Evolutionary conservation across 2,113 vertebrate species (phyloP).

Genomic region (Cygnus atratus): DNA sequence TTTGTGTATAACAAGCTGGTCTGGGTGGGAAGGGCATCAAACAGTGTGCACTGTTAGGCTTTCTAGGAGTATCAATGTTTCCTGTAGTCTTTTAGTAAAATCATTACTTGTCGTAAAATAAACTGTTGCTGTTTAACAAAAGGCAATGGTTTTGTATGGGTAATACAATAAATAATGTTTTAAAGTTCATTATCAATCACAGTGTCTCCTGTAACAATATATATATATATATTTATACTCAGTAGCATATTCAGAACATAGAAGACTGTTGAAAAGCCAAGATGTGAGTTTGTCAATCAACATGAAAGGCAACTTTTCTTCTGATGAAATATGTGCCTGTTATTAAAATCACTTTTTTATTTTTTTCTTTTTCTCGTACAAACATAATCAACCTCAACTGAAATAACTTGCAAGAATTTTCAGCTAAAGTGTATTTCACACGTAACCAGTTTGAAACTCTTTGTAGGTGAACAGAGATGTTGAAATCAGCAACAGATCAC

Average conservation of each 20-base stretch:
- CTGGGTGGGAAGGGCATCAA: not conserved
- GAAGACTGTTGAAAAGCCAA: slow-evolving; percentile 17
- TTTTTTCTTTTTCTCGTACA: slow-evolving; percentile 25
- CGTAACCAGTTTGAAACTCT: slow-evolving; percentile 54
- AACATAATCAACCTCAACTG: slow-evolving; percentile 55
- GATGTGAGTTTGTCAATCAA: slow-evolving; percentile 41
- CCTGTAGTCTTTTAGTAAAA: slow-evolving; percentile 40
- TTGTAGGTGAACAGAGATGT: not conserved
- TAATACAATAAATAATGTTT: slow-evolving; percentile 52
- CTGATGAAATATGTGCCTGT: slow-evolving; percentile 36
- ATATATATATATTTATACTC: slow-evolving; percentile 44
- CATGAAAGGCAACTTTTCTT: slow-evolving; percentile 39
- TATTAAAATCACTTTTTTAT: slow-evolving; percentile 25
- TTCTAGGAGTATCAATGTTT: not conserved
- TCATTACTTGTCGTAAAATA: slow-evolving; percentile 19
- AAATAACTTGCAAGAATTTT: slow-evolving; percentile 47
- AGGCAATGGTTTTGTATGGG: slow-evolving; percentile 31
- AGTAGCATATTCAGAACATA: not conserved
- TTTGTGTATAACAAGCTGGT: not conserved
- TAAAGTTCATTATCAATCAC: slow-evolving; percentile 62
- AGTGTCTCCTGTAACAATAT: slow-evolving; percentile 34
- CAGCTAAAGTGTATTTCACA: slow-evolving; percentile 51
- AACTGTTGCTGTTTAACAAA: slow-evolving; percentile 37
- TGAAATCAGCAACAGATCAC: not conserved
- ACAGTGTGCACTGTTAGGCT: not conserved